These are phyloP conservation scores for Heliconius hermathena DNA, from an alignment of 1,140 invertebrate genomes.

Conservation along the genomic window DNA sequence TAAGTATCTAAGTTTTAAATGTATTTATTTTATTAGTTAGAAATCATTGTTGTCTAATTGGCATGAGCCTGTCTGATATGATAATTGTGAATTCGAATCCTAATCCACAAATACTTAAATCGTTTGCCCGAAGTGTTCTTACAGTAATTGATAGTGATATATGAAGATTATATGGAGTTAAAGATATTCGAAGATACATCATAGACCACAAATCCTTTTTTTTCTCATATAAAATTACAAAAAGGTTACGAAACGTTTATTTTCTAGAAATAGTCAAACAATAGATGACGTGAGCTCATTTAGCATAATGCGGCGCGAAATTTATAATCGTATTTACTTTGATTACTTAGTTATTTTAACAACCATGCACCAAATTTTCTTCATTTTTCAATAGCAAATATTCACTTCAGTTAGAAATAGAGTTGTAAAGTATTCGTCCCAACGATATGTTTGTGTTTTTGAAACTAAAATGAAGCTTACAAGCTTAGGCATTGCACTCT, in stretches of 20 bases:
- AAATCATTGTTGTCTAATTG: background rate
- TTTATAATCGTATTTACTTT: background rate
- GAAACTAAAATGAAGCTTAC: background rate
- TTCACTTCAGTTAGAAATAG: background rate
- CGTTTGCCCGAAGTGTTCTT: too few relatives aligned
- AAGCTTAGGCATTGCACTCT: constrained; percentile 20
- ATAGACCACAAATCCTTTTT: too few relatives aligned
- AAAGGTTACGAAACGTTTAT: too few relatives aligned
- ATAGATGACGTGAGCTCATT: background rate
- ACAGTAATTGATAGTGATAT: too few relatives aligned
- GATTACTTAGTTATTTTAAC: background rate
- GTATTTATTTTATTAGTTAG: background rate
- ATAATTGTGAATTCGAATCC: background rate
- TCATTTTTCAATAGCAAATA: background rate
- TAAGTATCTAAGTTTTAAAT: too few relatives aligned
- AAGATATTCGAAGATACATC: too few relatives aligned
- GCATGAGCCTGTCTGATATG: too few relatives aligned
- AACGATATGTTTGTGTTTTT: background rate
- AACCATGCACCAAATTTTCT: background rate
- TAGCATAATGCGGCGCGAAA: background rate
- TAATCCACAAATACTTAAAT: too few relatives aligned
- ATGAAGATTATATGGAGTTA: too few relatives aligned
- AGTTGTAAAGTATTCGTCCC: background rate
- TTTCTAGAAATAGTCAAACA: background rate
- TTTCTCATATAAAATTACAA: too few relatives aligned